Evolutionary conservation across 2,888 invertebrate genomes (phyloP).

Genomic region (Choreutis nemorana): DNA sequence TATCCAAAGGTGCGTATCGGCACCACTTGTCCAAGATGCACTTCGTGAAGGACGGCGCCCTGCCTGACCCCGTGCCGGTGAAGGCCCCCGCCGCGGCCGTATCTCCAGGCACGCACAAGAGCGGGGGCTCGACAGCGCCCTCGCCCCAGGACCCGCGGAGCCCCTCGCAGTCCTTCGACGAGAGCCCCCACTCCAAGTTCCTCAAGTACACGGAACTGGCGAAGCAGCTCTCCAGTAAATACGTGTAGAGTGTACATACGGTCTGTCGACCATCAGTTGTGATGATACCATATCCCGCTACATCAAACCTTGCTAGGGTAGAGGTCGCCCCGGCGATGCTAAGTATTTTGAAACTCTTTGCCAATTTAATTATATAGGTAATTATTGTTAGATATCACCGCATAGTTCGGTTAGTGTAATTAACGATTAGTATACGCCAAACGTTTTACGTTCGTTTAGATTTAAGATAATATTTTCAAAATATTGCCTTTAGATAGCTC

Average conservation of each 20-base stretch:
- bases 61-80: conserved; percentile 76
- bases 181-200: conserved; percentile 96
- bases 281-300: conserved; percentile 84
- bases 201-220: conserved; percentile 98
- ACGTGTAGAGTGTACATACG: conserved; percentile 72
- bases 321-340: conserved; percentile 55
- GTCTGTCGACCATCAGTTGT: conserved; percentile 58
- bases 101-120: conserved; percentile 51
- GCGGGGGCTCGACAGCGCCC: conserved; percentile 44
- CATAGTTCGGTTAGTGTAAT: conserved; percentile 64
- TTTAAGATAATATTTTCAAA: conserved; percentile 62
- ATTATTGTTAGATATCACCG: conserved; percentile 60
- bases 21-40: conserved; percentile 97
- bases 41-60: conserved; percentile 90
- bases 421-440: conserved; percentile 65
- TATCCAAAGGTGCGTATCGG: conserved; percentile 95
- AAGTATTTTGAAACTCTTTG: conserved; percentile 67
- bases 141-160: conserved; percentile 67
- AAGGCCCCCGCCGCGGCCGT: conserved; percentile 59
- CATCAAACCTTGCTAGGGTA: conserved; percentile 60
- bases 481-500: conserved; percentile 58
- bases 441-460: conserved; percentile 63
- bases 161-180: conserved; percentile 76
- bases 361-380: conserved; percentile 66
- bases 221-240: conserved; percentile 97